A percentile compares a stretch with the other conserved stretches of the same genome.
phyloP scores from a whole-genome alignment of 2,888 invertebrate genomes.

The Drosophila neotestacea region DNA sequence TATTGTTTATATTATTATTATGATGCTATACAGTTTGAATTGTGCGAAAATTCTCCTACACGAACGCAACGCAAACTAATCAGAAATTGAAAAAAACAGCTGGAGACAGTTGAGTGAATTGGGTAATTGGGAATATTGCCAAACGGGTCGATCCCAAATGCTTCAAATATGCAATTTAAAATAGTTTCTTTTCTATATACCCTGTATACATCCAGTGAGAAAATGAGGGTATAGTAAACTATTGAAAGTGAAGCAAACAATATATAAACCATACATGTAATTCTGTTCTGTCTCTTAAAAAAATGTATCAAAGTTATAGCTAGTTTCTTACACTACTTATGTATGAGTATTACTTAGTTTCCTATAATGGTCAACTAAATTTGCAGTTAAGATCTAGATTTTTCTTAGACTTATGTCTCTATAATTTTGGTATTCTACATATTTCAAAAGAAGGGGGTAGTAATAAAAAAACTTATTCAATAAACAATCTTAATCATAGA shows the following conservation, averaged over 20 bases:
- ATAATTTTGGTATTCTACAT: too few relatives aligned
- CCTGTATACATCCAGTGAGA: background rate
- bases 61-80: slow-evolving; percentile 24
- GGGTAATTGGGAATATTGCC: slow-evolving; percentile 50
- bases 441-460: background rate
- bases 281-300: too few relatives aligned
- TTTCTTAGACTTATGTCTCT: background rate
- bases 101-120: slow-evolving; percentile 48
- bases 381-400: background rate
- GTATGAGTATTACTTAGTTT: too few relatives aligned
- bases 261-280: background rate
- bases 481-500: too few relatives aligned
- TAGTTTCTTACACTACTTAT: too few relatives aligned
- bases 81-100: slow-evolving; percentile 27
- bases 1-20: slow-evolving; percentile 40
- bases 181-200: slow-evolving; percentile 18
- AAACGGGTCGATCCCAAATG: slow-evolving; percentile 30
- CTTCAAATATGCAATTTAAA: slow-evolving; percentile 35
- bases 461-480: too few relatives aligned
- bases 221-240: background rate
- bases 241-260: background rate
- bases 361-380: background rate
- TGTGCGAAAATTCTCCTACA: slow-evolving; percentile 13
- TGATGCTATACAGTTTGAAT: slow-evolving; percentile 18
- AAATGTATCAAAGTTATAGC: too few relatives aligned